Evolutionary conservation across 2,888 invertebrate genomes (phyloP).

Genomic region (Agrilus cyanescens): DNA sequence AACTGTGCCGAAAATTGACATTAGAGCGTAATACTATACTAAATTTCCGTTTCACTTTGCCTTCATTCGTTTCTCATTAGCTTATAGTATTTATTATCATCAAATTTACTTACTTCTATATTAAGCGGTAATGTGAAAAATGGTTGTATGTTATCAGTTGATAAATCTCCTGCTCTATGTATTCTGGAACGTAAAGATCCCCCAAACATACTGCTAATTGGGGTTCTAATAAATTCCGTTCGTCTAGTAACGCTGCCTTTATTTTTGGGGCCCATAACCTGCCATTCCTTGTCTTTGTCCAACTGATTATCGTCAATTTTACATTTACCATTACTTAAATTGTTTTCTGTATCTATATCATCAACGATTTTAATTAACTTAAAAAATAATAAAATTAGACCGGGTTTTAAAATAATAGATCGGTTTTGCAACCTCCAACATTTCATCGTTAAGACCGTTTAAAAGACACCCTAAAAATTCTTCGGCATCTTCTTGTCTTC

Average conservation of each 20-base stretch:
- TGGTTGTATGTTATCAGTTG: conserved; percentile 87
- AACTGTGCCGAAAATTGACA: too few species aligned
- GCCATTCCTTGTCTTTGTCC: conserved; percentile 56
- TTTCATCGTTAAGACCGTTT: conserved; percentile 92
- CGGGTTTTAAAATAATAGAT: not conserved
- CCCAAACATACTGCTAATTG: conserved; percentile 86
- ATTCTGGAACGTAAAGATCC: conserved; percentile 81
- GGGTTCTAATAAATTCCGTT: conserved; percentile 71
- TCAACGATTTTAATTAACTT: conserved; percentile 41
- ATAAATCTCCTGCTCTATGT: conserved; percentile 58
- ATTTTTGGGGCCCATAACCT: conserved; percentile 76
- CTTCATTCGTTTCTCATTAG: too few species aligned
- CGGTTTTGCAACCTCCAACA: conserved; percentile 61
- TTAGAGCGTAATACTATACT: too few species aligned
- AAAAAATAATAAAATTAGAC: conserved; percentile 17
- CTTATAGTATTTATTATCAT: conserved; percentile 6
- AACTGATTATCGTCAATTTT: conserved; percentile 34
- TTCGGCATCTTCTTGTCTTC: conserved; percentile 93
- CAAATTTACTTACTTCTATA: conserved; percentile 58
- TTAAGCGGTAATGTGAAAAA: conserved; percentile 93
- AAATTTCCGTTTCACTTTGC: too few species aligned
- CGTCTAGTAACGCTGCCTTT: conserved; percentile 80
- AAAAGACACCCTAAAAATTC: conserved; percentile 89
- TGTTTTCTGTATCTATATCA: conserved; percentile 19
- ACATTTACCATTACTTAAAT: conserved; percentile 18